These are phyloP conservation scores for Ifrita kowaldi DNA, from an alignment of 2,113 vertebrate genomes.

Conservation along the genomic window DNA sequence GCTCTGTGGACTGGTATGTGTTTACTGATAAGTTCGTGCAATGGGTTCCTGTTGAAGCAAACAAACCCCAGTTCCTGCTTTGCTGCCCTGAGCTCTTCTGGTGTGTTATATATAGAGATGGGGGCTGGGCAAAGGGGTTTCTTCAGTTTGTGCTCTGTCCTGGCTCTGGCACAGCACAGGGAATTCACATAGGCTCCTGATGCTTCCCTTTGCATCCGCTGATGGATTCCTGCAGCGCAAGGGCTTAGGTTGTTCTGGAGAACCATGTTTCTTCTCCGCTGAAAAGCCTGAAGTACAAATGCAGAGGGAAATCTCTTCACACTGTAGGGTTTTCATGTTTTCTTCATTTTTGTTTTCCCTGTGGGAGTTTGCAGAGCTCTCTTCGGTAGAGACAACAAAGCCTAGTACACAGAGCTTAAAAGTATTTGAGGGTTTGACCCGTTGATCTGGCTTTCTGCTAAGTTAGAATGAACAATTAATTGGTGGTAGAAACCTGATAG, in stretches of 20 bases:
- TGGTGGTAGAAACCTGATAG: conserved; percentile 51
- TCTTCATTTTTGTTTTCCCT: fast-evolving
- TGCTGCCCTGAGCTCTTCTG: neutral
- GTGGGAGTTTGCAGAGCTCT: neutral
- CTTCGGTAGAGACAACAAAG: neutral
- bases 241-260: neutral
- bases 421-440: conserved; percentile 48
- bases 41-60: neutral
- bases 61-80: neutral
- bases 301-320: neutral
- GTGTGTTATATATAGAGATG: neutral
- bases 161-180: neutral
- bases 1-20: neutral
- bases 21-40: neutral
- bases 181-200: neutral
- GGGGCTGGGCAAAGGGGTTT: neutral
- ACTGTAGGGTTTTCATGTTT: too few relatives aligned
- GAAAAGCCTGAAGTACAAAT: neutral
- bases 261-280: neutral
- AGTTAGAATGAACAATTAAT: conserved; percentile 35
- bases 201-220: neutral
- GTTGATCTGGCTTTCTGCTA: neutral
- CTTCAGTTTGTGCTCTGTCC: neutral
- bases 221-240: neutral
- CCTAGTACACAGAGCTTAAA: neutral